A percentile compares a stretch with the other conserved stretches of the same genome.
These are phyloP conservation scores for Tanypteryx hageni DNA, from an alignment of 2,888 invertebrate species.

Conservation along the genomic window DNA sequence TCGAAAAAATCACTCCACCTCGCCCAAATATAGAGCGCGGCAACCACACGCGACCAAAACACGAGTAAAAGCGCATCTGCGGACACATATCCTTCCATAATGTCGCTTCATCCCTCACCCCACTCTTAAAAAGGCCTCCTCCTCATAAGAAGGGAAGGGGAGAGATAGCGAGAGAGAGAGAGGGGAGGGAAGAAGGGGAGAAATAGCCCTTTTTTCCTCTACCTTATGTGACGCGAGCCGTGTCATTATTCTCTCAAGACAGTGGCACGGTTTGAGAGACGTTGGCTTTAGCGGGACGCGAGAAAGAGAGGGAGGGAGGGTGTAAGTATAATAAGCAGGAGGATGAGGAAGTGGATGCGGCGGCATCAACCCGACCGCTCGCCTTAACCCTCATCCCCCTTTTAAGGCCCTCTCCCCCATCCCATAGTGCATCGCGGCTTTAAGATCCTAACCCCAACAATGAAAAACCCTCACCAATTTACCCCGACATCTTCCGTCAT, in stretches of 20 bases:
- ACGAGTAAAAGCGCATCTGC: conserved; percentile 1
- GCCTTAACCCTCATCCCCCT: background rate
- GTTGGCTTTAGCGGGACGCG: background rate
- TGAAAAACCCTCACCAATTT: background rate
- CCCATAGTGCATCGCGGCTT: too few species aligned
- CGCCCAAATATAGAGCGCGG: background rate
- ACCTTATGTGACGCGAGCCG: conserved; percentile 7
- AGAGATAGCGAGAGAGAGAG: background rate
- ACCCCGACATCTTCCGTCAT: background rate
- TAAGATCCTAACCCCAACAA: background rate
- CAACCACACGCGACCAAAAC: conserved; percentile 8
- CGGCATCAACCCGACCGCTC: conserved; percentile 13
- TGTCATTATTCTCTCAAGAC: conserved; percentile 31
- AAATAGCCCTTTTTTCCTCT: background rate
- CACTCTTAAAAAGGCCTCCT: too few species aligned
- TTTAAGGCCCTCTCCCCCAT: too few species aligned
- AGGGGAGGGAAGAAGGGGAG: background rate
- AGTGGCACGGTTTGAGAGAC: conserved; percentile 8
- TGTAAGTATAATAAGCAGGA: background rate
- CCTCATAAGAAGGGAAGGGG: too few species aligned
- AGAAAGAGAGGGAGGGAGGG: background rate
- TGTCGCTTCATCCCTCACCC: background rate
- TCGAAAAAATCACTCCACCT: background rate
- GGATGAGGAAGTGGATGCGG: conserved; percentile 13
- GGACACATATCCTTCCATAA: background rate